These are phyloP conservation scores for Catostomus latipinnis DNA, from an alignment of 2,797 vertebrate genomes.

Conservation along the genomic window DNA sequence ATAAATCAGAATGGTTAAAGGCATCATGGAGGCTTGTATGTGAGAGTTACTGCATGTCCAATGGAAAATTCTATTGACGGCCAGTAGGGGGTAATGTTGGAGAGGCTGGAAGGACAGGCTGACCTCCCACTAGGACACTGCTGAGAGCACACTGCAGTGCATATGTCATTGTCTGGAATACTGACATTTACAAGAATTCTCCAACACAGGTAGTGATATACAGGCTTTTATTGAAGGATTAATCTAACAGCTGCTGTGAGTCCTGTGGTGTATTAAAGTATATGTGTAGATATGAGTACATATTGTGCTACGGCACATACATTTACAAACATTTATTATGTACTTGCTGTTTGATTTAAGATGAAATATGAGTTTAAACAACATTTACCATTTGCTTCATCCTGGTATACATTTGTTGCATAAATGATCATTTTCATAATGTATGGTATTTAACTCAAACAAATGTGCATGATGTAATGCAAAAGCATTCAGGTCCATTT, in stretches of 20 bases:
- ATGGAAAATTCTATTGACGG: conserved; percentile 54
- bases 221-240: neutral
- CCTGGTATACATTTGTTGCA: neutral
- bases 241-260: neutral
- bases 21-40: conserved; percentile 41
- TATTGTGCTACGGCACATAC: neutral
- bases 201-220: conserved; percentile 23
- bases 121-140: conserved; percentile 62
- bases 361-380: neutral
- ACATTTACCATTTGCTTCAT: neutral
- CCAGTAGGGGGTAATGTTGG: conserved; percentile 80
- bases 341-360: neutral
- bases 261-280: neutral
- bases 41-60: conserved; percentile 44
- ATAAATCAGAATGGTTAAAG: conserved; percentile 48
- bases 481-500: too few relatives aligned
- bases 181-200: conserved; percentile 38
- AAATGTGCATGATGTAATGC: conserved; percentile 5
- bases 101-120: conserved; percentile 68
- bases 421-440: neutral
- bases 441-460: neutral
- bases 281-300: neutral
- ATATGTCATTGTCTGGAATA: conserved; percentile 43
- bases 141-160: conserved; percentile 53
- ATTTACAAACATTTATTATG: neutral